Evolutionary conservation across 2,888 invertebrate species (phyloP), one percentile per base, ranked within the genome.

Genomic region (Pristionchus fissidentatus): DNA sequence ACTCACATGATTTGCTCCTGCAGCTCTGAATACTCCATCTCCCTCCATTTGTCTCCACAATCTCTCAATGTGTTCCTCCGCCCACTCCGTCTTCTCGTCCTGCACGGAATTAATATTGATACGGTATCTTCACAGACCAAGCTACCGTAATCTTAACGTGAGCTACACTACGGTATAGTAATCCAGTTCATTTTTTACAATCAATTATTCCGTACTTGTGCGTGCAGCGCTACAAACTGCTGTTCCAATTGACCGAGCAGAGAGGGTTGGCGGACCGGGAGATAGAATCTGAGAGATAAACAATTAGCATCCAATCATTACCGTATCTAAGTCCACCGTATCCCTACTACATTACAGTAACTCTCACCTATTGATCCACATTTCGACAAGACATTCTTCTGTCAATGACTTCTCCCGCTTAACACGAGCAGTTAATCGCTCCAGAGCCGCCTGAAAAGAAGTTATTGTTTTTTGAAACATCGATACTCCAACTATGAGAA

Each of bases 11-110:
- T 94, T 93, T 29, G 94, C 93, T 86, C 95, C 95, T 13, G 96
- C 95, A 86, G 95, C 96, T 89, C 92, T 90, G 93, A 93, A 93
- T 46, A 92, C 89, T 26, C 88, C 84, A 84, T 94, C 93, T n/a
- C 89, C 88, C 78, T 91, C 90, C 92, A 94, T 92, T 60, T 92
- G 90, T n/a, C 90, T 90, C 87, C 93, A 93, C 70, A 94, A 90
- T 60, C 88, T 87, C 43, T 90, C 90, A 85, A 97, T 94, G 91
- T 96, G 96, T 88, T 95, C 95, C 88, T 96, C 96, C 87, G 98
- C 95, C 88, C 96, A 94, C 93, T 96, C 96, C 87, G 96, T 93
- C 93, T 93, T 88, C 83, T 90, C 90, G 83, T 90, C 90, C 88
- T 90, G 29, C 19, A 55, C 52, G 32, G 8, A 15, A 10, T 19